Evolutionary conservation across 2,888 invertebrate genomes (phyloP), one percentile per base, ranked within the genome.

Genomic region (Drosophila pseudotakahashii): DNA sequence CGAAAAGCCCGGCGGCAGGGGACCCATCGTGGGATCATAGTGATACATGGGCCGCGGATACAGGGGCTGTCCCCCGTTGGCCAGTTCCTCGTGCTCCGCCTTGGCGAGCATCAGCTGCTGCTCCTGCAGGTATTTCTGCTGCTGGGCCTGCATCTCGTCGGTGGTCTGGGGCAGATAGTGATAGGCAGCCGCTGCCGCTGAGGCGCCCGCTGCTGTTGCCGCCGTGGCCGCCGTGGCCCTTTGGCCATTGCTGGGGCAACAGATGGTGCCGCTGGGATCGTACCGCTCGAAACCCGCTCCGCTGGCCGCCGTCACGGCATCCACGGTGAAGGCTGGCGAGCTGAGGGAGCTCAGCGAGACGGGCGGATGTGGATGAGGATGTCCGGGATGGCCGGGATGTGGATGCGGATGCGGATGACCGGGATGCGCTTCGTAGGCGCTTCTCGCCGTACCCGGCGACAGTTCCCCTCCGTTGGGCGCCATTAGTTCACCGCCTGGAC

Each of bases 11-110:
- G 95, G 95, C 69, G 95, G 96, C 78, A 95, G 93, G 61, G 94
- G 94, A 60, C 95, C 95, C 81, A 94, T 94, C 88, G 95, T 93
- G 50, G 95, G 94, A 90, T 96, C 96, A 93, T 96, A 96, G 92
- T 96, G 96, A 93, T 96, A 96, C 95, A 96, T 95, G 79, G 96
- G 96, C 92, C 96, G 95, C 77, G 96, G 96, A 91, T 96, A 96
- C 63, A 96, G 94, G 16, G 96, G 96, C 59, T 95, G 95, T 71
- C 94, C 93, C 81, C 92, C 94, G 32, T 88, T 89, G 30, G 90
- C 69, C 62, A 90, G 73, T 84, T 95, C 93, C 82, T 96, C 95
- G 79, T 94, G 94, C 91, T 96, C 96, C 23, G 95, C 94, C 92
- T 96, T 96, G 44, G 91, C 91, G 94, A 93, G 94, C 90, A 93